Evolutionary conservation across 2,113 vertebrate genomes (phyloP), one percentile per base, ranked within the genome.

Genomic region (Rhipidura dahli): DNA sequence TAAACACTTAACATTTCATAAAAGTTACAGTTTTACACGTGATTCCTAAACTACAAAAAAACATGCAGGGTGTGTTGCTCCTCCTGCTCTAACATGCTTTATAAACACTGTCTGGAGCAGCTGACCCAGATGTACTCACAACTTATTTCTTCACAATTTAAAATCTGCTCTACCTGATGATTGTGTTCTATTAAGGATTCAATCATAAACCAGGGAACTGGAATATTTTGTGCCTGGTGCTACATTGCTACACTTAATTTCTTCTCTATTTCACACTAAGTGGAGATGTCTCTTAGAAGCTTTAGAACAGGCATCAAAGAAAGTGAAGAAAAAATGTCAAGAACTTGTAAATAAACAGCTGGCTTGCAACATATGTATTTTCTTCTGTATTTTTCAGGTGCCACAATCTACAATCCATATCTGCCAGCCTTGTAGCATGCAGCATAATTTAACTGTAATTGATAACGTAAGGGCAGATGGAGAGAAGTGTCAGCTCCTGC

Each of bases 381-480:
- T 97, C 97, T 97, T 97, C 97, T 97, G 94, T 98, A 98, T 98
- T 98, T 98, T 98, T 98, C 97, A 98, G 98, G 98, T 98, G 98
- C 97, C 94, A 97, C 98, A 95, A 87, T 96, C 97, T 94, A 97
- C 96, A 98, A 98, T 98, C 98, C 97, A 97, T 98, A 98, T 98
- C 98, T 98, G 98, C 98, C 98, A 98, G 97, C 96, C 97, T 97
- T 94, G 95, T 97, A 98, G 97, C 98, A 91, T 94, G 84, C 87
- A 66, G 98, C 98, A 99, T 98, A 98, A 99, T 98, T 99, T 99
- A 99, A 99, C 98, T 99, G 98, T 99, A 99, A 99, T 99, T 99
- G 99, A 99, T 99, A 99, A 99, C 98, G 97, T 98, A 98, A 99
- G 98, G 98, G 99, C 99, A 99, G 99, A 99, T 99, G 99, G 99